phyloP scores from a whole-genome alignment of 2,888 invertebrate species.

The Lochmaea crataegi region DNA sequence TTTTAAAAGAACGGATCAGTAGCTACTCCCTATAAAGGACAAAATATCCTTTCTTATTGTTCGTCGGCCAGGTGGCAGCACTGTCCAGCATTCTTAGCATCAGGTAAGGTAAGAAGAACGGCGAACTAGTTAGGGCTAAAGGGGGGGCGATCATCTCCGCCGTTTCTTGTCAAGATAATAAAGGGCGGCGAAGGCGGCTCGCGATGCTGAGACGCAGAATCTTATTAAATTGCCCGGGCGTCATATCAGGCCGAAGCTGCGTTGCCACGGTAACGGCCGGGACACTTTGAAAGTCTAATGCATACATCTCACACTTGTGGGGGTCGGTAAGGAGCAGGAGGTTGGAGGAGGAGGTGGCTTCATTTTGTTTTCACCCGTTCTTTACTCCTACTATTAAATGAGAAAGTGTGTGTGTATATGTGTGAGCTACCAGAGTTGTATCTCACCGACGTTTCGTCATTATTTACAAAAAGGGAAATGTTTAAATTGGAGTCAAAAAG shows the following conservation, averaged over 20 bases:
- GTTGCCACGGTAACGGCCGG: conserved; percentile 77
- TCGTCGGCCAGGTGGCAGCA: conserved; percentile 46
- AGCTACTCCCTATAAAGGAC: neutral
- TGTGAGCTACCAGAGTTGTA: conserved; percentile 34
- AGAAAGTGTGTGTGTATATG: conserved; percentile 29
- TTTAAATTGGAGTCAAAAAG: neutral
- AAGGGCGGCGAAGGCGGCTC: conserved; percentile 55
- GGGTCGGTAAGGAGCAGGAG: conserved; percentile 57
- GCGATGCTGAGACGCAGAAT: conserved; percentile 65
- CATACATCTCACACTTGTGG: conserved; percentile 66
- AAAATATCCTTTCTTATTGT: conserved; percentile 25
- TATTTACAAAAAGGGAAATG: neutral
- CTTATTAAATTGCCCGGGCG: conserved; percentile 72
- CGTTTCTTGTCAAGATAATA: conserved; percentile 57
- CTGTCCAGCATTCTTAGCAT: conserved; percentile 36
- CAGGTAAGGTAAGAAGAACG: conserved; percentile 50
- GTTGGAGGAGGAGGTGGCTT: conserved; percentile 59
- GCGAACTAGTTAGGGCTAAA: conserved; percentile 47
- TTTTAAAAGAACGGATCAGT: neutral
- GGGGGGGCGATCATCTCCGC: conserved; percentile 39
- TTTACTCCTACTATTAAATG: conserved; percentile 58
- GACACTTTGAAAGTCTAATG: conserved; percentile 68
- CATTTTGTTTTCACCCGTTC: conserved; percentile 65
- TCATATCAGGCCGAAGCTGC: conserved; percentile 74
- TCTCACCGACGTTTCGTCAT: conserved; percentile 45